Base-by-base conservation (phyloP, 1,140 invertebrate genomes). In the Solenopsis fugax region DNA sequence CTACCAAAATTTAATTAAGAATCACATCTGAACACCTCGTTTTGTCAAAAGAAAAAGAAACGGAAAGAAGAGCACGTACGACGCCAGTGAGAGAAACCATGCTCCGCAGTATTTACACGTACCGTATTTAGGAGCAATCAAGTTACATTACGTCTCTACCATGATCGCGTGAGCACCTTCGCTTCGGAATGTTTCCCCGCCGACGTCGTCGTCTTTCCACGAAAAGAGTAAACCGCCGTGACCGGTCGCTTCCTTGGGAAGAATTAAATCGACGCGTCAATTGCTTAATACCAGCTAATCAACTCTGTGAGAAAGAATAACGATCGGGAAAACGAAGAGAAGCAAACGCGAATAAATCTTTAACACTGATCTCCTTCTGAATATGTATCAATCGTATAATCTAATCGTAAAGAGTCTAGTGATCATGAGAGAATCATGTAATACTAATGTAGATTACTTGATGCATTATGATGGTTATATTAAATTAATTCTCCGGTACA, bases 61-160 rank as follows among this genome's bases (percentile, higher is more conserved):
- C 45, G 13, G 24, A 48, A 78, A 64, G 24, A 60, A 12, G 13
- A 80, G 48, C 34, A 67, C 34, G 48, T 48, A 29, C 12, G 60
- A 37, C 29, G 7, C 2, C 2, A 54, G n/a, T n/a, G 29, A 37
- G 45, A 78, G 60, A 50, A 65, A 78, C 29, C 34, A 6, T 62
- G 13, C 29, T 37, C 3, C 16, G 21, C 37, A n/a, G n/a, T 62
- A 77, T 62, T 77, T 48, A 29, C 75, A 64, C 24, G 24, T 64
- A 78, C 18, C n/a, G 18, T 29, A 65, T 78, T 41, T 29, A 48
- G 29, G 6, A 16, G 87, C 77, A 84, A 88, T 89, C 87, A 85
- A 72, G 80, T 77, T 77, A 29, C 72, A 58, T 78, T 69, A 84
- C 48, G 56, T 89, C 82, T 89, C 64, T 54, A 29, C 10, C 29